These are phyloP conservation scores for Xiphophorus hellerii DNA, from an alignment of 2,113 vertebrate genomes.

Conservation along the genomic window DNA sequence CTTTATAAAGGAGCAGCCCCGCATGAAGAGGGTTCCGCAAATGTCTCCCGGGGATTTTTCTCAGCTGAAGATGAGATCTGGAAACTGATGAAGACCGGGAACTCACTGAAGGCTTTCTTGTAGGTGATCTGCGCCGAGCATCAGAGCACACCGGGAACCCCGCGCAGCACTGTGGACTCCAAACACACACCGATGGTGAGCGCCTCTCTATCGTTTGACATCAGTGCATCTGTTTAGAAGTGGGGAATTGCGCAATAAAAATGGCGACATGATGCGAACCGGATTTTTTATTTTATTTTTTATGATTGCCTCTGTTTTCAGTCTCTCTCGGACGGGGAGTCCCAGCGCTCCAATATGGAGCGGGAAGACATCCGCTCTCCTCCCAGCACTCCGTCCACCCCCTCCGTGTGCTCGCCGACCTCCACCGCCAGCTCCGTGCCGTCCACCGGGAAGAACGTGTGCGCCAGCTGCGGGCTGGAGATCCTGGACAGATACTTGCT, in stretches of 20 bases:
- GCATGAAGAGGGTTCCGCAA: slow-evolving; percentile 61
- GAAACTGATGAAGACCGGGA: slow-evolving; percentile 70
- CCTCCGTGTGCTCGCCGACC: slow-evolving; percentile 92
- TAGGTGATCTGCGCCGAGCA: slow-evolving; percentile 90
- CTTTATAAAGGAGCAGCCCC: slow-evolving; percentile 81
- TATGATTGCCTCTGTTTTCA: slow-evolving; percentile 54
- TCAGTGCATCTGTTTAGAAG: no score
- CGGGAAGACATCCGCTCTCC: slow-evolving; percentile 93
- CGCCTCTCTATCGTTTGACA: slow-evolving; percentile 14
- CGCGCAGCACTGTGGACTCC: slow-evolving; percentile 84
- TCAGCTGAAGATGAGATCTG: slow-evolving; percentile 55
- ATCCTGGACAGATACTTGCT: slow-evolving; percentile 96
- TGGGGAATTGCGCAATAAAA: neutral
- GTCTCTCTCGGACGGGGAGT: slow-evolving; percentile 93
- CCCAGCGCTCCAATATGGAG: slow-evolving; percentile 88
- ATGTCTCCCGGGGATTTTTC: slow-evolving; percentile 59
- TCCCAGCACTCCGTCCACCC: slow-evolving; percentile 91
- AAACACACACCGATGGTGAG: slow-evolving; percentile 90
- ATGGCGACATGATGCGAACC: slow-evolving; percentile 24
- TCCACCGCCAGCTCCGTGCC: slow-evolving; percentile 88
- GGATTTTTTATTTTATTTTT: neutral
- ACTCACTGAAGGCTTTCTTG: slow-evolving; percentile 75
- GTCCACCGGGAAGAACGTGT: slow-evolving; percentile 92
- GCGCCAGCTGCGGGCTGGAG: slow-evolving; percentile 95
- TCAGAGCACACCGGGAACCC: slow-evolving; percentile 84